Evolutionary conservation across 2,113 vertebrate genomes (phyloP), one percentile per base, ranked within the genome.

Genomic region (Salvelinus fontinalis): DNA sequence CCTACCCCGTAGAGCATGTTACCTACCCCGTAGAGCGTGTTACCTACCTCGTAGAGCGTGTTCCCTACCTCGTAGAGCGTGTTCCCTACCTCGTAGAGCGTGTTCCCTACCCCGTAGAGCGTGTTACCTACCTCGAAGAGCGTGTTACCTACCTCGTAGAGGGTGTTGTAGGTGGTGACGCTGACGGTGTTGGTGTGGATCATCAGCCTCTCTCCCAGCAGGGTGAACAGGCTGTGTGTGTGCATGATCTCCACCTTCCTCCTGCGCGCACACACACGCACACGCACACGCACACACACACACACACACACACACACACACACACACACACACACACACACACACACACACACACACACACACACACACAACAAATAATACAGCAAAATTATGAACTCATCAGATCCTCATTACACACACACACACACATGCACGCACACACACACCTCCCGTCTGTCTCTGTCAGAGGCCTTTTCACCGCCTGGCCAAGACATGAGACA

Each of bases 221-320:
- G 93, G 1, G 98, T 99, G 92, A 99, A 99, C 74, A 99, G 95
- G 83, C 98, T 99, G 90, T 99, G 97, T 51, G 98, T 99, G 82
- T 99, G 97, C 97, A 99, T 99, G 86, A 99, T 99, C 93, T 99
- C 98, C 81, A 99, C 98, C 91, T 99, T 99, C 84, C 98, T 92
- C 88, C 98, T 99, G 85, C 4, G 88, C 72, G 18, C 79, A 76
- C 70, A 76, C 71, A 62, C 31, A 80, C 60, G 65, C 62, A 73
- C 29, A 84, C 16, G 79, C 59, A 75, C 29, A 70, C 14, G 12
- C 60, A 57, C 24, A 49, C 27, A 22, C 14, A 57, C 18, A 66
- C 12, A 26, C 48, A 8, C 27, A 44, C 20, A 24, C 54, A 8
- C 24, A 29, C 44, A 31, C 22, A 29, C 9, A 39, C 34, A 2